Percentiles rank a stretch among this genome's conserved stretches.
These are phyloP conservation scores for Butastur rufipennis DNA, from an alignment of 2,113 vertebrate species.

Conservation along the genomic window DNA sequence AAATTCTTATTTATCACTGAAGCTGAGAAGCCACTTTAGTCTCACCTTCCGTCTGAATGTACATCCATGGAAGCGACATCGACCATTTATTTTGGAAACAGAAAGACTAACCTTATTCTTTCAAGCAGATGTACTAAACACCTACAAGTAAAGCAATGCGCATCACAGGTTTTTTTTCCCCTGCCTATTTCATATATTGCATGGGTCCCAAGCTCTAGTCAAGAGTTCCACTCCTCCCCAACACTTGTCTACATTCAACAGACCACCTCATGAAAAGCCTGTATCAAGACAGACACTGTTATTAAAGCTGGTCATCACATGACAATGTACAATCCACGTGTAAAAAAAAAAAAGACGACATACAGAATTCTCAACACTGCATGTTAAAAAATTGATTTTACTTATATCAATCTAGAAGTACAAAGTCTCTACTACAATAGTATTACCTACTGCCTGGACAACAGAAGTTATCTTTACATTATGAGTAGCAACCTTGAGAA, in stretches of 20 bases:
- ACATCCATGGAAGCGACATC: not conserved
- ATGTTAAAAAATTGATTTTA: not conserved
- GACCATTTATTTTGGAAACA: not conserved
- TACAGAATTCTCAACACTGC: not conserved
- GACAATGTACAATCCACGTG: not conserved
- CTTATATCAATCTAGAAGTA: not conserved
- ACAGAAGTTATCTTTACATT: not conserved
- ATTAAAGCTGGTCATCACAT: not conserved
- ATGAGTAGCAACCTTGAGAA: not conserved
- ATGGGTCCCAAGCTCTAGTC: not conserved
- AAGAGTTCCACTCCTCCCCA: not conserved
- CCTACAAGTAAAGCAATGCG: fast-evolving
- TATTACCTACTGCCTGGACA: not conserved
- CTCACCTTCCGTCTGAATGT: not conserved
- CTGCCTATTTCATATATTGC: not conserved
- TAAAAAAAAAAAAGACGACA: no score
- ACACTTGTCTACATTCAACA: not conserved
- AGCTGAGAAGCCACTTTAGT: not conserved
- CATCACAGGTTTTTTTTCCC: no score
- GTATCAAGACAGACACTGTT: not conserved
- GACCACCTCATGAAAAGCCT: not conserved
- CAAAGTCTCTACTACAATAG: not conserved
- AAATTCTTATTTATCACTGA: not conserved
- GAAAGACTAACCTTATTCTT: not conserved
- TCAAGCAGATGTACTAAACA: not conserved